Base-by-base conservation (phyloP, 1,140 invertebrate genomes). In the Saccostrea echinata region DNA sequence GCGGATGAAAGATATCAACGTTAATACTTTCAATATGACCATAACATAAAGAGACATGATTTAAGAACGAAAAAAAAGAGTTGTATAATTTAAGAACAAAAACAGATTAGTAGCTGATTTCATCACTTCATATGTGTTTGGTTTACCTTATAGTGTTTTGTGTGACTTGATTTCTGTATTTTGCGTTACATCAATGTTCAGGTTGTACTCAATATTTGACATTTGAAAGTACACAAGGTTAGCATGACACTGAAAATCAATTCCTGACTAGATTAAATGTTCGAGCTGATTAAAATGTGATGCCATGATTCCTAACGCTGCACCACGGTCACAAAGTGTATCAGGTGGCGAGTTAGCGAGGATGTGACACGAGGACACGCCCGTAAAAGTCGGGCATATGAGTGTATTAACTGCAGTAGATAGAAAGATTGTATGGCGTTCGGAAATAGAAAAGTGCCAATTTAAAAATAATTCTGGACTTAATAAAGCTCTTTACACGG, bases 1-100 rank as follows among this genome's bases (percentile, higher is more conserved):
- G 88, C 8, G 90, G 87, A 91, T 43, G 11, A 87, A 87, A 81
- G 27, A 18, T 55, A 33, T 24, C 27, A 57, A 24, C 3, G 27
- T 76, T 30, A 33, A 18, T 16, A 64, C 21, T 21, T 24, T n/a
- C 57, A 64, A 64, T n/a, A 18, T 21, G 21, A 64, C 13, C 21
- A 64, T 64, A 24, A 8, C 8, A n/a, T 6, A 64, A 61, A 61
- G 8, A 24, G 21, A 24, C 21, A n/a, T 61, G 21, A 6, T 8
- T n/a, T n/a, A n/a, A n/a, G n/a, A n/a, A n/a, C n/a, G n/a, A n/a
- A n/a, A n/a, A n/a, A n/a, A n/a, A n/a, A n/a, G n/a, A n/a, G n/a
- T n/a, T n/a, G n/a, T n/a, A n/a, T n/a, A n/a, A 21, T 64, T n/a
- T 61, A 18, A n/a, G 57, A 64, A 21, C 24, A 64, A n/a, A 4